These are phyloP conservation scores for Danaus chrysippus DNA, from an alignment of 2,888 invertebrate species.

Conservation along the genomic window DNA sequence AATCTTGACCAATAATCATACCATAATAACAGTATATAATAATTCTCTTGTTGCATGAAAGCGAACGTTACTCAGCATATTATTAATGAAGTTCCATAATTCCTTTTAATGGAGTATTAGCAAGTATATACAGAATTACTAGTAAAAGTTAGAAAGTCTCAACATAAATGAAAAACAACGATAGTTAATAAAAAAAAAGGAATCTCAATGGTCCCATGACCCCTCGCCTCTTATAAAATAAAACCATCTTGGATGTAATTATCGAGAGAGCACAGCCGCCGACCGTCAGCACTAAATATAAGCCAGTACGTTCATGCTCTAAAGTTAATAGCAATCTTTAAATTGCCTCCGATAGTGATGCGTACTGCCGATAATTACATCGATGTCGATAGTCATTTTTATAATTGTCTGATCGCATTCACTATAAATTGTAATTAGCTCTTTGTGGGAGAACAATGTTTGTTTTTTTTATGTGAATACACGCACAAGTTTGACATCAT, in stretches of 20 bases:
- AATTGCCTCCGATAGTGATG: conserved; percentile 68
- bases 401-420: conserved; percentile 41
- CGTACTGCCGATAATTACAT: conserved; percentile 36
- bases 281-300: conserved; percentile 68
- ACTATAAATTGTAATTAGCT: conserved; percentile 19
- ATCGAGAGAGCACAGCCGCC: conserved; percentile 53
- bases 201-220: conserved; percentile 49
- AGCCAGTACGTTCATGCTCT: conserved; percentile 57
- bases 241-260: conserved; percentile 66
- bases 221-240: conserved; percentile 54
- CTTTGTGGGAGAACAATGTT: conserved; percentile 2
- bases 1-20: not conserved
- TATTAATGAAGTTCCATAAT: conserved; percentile 22
- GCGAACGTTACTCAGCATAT: conserved; percentile 24
- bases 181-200: conserved; percentile 40
- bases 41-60: conserved; percentile 19
- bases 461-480: not conserved
- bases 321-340: conserved; percentile 77
- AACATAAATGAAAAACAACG: conserved; percentile 55
- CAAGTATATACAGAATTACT: conserved; percentile 27
- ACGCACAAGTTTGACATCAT: not conserved
- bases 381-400: conserved; percentile 61
- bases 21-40: conserved; percentile 8
- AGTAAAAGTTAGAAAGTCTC: conserved; percentile 68
- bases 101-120: conserved; percentile 29